Percentiles rank a stretch among this genome's conserved stretches.
phyloP scores from a whole-genome alignment of 2,113 vertebrate genomes.

The Chloropsis cyanopogon region DNA sequence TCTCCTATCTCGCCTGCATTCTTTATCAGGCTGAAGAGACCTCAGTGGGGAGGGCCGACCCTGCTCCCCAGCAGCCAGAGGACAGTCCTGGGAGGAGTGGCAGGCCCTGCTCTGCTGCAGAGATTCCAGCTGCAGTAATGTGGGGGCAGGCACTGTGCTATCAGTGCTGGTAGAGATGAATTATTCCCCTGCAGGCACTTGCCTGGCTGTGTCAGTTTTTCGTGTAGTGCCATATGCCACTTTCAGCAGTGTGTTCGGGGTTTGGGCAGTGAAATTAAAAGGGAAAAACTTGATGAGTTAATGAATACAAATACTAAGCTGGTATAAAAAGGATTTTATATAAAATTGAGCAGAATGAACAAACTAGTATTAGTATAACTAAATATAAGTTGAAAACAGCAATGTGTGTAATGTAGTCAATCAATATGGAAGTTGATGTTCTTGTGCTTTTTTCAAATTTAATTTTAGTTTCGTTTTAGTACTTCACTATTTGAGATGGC shows the following conservation, averaged over 20 bases:
- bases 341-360: neutral
- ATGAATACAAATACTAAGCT: neutral
- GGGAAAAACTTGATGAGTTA: neutral
- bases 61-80: neutral
- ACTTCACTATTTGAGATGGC: neutral
- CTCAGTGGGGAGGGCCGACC: neutral
- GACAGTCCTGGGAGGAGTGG: neutral
- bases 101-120: neutral
- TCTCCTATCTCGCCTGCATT: slow-evolving; percentile 2
- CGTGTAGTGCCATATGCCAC: neutral
- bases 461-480: neutral
- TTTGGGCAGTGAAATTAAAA: neutral
- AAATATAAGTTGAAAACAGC: neutral
- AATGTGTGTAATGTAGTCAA: neutral
- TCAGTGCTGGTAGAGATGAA: neutral
- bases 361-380: neutral
- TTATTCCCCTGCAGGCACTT: neutral
- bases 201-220: neutral
- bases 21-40: neutral
- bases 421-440: neutral
- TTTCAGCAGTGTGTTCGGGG: neutral
- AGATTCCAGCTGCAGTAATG: neutral
- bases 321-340: neutral
- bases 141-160: neutral
- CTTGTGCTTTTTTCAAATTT: neutral